Conservation (phyloP, 23 tunicate species). For the Styela clava region DNA sequence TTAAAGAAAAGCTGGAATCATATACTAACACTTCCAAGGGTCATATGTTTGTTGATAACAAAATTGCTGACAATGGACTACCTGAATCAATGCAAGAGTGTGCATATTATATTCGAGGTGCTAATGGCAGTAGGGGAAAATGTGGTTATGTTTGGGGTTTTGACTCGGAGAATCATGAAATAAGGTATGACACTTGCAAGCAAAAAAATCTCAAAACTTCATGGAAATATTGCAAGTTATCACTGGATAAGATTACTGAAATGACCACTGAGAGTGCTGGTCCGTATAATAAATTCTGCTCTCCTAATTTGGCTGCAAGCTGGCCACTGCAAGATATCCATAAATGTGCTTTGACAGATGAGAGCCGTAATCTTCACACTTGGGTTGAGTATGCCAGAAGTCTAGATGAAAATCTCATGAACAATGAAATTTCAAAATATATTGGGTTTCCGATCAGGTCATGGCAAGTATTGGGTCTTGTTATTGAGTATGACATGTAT, state of each 20-base stretch:
- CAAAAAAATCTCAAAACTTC: conserved; percentile 18
- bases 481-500: conserved; percentile 9
- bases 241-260: background rate
- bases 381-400: conserved; percentile 15
- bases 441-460: conserved; percentile 10
- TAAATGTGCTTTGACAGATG: background rate
- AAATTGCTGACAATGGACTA: conserved; percentile 4
- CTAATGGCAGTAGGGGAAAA: background rate
- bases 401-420: conserved; percentile 15
- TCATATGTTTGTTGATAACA: conserved; percentile 6
- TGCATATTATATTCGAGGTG: background rate
- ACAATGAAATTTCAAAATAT: conserved; percentile 3
- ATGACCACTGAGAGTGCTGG: background rate
- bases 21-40: conserved; percentile 13
- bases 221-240: conserved; percentile 26
- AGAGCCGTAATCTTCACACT: background rate
- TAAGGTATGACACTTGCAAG: conserved; percentile 24
- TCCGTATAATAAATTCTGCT: conserved; percentile 1
- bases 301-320: conserved; percentile 23
- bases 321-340: conserved; percentile 17
- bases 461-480: conserved; percentile 31
- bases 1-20: conserved; percentile 4
- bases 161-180: conserved; percentile 13
- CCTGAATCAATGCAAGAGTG: conserved; percentile 11
- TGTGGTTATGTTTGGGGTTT: conserved; percentile 36